Base-by-base conservation (phyloP, 2,888 invertebrate species). In the Idaea aversata region DNA sequence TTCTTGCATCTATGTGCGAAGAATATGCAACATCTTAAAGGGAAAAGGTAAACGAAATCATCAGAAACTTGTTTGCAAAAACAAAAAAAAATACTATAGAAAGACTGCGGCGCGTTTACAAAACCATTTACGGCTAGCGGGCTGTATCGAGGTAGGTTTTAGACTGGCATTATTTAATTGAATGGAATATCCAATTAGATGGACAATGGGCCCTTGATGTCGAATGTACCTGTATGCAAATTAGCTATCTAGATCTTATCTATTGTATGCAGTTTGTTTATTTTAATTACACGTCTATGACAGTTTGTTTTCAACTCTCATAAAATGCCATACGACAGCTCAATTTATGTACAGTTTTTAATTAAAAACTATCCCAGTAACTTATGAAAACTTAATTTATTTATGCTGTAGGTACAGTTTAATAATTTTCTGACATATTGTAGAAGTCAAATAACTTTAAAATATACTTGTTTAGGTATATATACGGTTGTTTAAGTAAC, bases 1-100 rank as follows among this genome's bases (percentile, higher is more conserved):
- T 65, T 64, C 70, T 70, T 68, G 67, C 67, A 69, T 71, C 71
- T 76, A 72, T 74, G 75, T 74, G 73, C 69, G 70, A 68, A 74
- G 68, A 69, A 67, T 70, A 68, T 73, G 72, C 69, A 69, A 65
- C 75, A 72, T 62, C n/a, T 63, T 68, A 66, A 65, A 64, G 57
- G 34, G 68, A 63, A 61, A 61, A 61, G 67, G 65, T 65, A 67
- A 66, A 70, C 70, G 71, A 72, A 71, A 73, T 72, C 69, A 70
- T 66, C 63, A 63, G 65, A 71, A 68, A 67, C 70, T 66, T 67
- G 71, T 69, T 71, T 66, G 61, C 47, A 10, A 47, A 57, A 57
- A 64, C 25, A 74, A 74, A 72, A 74, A 72, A 73, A 72, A 71
- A 72, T 36, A 65, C 62, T 57, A 67, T 59, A 61, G 34, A 63